phyloP scores from a whole-genome alignment of 2,888 invertebrate species.

The Choreutis nemorana region DNA sequence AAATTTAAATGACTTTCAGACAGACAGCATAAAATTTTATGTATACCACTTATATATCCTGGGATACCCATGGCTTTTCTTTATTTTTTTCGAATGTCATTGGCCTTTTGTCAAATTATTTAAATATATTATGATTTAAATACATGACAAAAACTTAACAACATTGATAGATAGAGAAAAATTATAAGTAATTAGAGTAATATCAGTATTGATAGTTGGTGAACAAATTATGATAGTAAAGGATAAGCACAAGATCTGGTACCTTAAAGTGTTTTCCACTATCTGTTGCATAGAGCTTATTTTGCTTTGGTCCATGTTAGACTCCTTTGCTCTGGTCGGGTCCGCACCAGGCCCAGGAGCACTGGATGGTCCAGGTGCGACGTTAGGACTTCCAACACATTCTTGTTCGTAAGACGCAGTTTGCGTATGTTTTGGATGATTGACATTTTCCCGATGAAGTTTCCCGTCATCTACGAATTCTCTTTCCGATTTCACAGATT shows the following conservation, averaged over 20 bases:
- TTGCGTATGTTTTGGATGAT: conserved; percentile 67
- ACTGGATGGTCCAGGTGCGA: conserved; percentile 46
- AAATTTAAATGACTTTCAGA: no score
- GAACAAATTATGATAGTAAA: no score
- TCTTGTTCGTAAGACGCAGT: conserved; percentile 66
- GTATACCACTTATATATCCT: no score
- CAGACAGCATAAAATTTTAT: no score
- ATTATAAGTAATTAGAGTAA: no score
- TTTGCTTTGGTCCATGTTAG: conserved; percentile 56
- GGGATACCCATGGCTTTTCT: no score
- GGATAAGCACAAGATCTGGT: conserved; percentile 20
- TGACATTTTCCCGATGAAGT: conserved; percentile 66
- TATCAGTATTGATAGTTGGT: no score
- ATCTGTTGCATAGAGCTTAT: conserved; percentile 67
- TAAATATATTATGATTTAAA: no score
- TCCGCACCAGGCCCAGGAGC: conserved; percentile 30
- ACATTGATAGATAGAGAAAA: no score
- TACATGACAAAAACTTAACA: no score
- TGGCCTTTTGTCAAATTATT: no score
- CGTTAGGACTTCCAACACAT: conserved; percentile 44
- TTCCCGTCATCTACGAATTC: conserved; percentile 64
- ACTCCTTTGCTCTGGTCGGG: conserved; percentile 30
- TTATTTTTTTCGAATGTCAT: no score
- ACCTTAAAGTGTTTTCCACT: conserved; percentile 72
- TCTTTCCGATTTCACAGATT: conserved; percentile 56